A percentile compares a stretch with the other conserved stretches of the same genome.
These are phyloP conservation scores for Ennomos quercinarius DNA, from an alignment of 2,888 invertebrate species.

Conservation along the genomic window DNA sequence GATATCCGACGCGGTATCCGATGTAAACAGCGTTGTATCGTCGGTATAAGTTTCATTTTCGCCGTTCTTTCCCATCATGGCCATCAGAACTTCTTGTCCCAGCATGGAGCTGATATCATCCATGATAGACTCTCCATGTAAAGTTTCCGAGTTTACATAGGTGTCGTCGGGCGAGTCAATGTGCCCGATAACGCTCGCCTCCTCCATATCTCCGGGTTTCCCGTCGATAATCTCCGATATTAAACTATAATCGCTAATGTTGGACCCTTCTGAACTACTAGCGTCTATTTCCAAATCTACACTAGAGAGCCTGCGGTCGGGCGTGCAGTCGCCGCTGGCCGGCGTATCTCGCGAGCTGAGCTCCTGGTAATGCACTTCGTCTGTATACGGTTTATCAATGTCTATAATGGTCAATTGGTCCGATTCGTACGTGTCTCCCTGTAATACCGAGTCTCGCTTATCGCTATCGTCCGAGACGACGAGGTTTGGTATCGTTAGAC, in stretches of 20 bases:
- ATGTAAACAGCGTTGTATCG: slow-evolving; percentile 88
- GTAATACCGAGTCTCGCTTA: slow-evolving; percentile 74
- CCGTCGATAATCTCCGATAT: slow-evolving; percentile 88
- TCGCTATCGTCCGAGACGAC: slow-evolving; percentile 80
- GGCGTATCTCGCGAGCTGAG: slow-evolving; percentile 65
- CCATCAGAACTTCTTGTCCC: slow-evolving; percentile 88
- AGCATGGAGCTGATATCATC: slow-evolving; percentile 92
- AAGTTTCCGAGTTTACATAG: slow-evolving; percentile 88
- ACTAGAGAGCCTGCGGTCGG: slow-evolving; percentile 73
- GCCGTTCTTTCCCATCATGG: slow-evolving; percentile 87
- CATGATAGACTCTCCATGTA: slow-evolving; percentile 91
- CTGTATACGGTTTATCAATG: slow-evolving; percentile 84
- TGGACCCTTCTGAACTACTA: slow-evolving; percentile 86
- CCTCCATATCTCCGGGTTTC: slow-evolving; percentile 71
- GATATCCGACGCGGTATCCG: slow-evolving; percentile 81
- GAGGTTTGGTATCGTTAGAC: slow-evolving; percentile 80
- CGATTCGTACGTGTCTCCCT: slow-evolving; percentile 84
- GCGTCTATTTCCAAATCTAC: slow-evolving; percentile 82
- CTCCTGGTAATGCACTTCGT: slow-evolving; percentile 74
- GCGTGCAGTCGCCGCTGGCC: slow-evolving; percentile 73
- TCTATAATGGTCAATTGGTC: slow-evolving; percentile 89
- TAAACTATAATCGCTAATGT: slow-evolving; percentile 89
- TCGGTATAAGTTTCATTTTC: slow-evolving; percentile 89
- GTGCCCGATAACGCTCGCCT: slow-evolving; percentile 88
- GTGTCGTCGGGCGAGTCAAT: slow-evolving; percentile 93